Evolutionary conservation across 1,140 invertebrate species (phyloP).

Genomic region (Holotrichia oblita): DNA sequence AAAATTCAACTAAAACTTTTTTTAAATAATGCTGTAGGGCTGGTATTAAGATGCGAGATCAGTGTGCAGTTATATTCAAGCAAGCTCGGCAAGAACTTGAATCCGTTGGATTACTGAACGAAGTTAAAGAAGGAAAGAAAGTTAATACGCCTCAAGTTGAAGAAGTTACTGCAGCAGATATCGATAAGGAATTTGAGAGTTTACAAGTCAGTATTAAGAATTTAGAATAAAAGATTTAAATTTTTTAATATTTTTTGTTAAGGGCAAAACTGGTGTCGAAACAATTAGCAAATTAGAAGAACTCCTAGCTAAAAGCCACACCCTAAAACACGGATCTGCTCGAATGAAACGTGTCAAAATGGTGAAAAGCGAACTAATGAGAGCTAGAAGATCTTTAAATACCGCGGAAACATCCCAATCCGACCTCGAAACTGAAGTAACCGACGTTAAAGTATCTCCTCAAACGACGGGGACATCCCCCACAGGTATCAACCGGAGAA

Average conservation of each 20-base stretch:
- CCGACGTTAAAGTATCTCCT: conserved; percentile 52
- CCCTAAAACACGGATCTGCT: conserved; percentile 64
- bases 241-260: not conserved
- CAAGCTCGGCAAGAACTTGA: conserved; percentile 80
- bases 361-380: conserved; percentile 64
- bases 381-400: conserved; percentile 49
- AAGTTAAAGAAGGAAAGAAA: conserved; percentile 53
- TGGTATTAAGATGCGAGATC: conserved; percentile 87
- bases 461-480: conserved; percentile 54
- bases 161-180: conserved; percentile 63
- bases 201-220: too few species aligned
- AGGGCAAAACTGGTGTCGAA: conserved; percentile 60
- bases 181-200: conserved; percentile 64
- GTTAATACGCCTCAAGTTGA: conserved; percentile 49
- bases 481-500: conserved; percentile 79
- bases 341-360: conserved; percentile 65
- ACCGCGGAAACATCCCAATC: conserved; percentile 59
- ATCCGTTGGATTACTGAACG: conserved; percentile 65
- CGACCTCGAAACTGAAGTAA: conserved; percentile 53
- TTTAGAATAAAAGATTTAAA: too few species aligned
- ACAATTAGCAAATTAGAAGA: conserved; percentile 65
- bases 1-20: not conserved
- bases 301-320: conserved; percentile 64
- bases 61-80: conserved; percentile 80
- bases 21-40: conserved; percentile 70